Evolutionary conservation across 2,113 vertebrate genomes (phyloP).

Genomic region (Sturnira hondurensis): DNA sequence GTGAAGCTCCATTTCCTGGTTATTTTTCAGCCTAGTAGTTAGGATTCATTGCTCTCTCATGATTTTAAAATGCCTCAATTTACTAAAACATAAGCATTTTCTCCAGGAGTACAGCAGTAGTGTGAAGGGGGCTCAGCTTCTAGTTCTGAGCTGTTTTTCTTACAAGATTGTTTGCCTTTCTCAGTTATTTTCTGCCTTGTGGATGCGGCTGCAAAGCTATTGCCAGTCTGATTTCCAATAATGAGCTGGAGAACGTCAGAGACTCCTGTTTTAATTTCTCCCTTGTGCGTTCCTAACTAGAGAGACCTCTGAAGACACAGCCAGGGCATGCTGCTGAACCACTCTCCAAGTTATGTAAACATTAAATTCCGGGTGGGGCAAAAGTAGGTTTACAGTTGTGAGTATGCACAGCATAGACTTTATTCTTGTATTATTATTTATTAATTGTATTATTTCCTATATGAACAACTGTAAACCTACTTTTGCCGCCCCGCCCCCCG

Average conservation of each 20-base stretch:
- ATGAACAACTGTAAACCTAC: background rate
- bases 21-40: background rate
- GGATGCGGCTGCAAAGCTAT: background rate
- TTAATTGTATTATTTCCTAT: background rate
- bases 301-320: background rate
- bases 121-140: background rate
- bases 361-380: background rate
- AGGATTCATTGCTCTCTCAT: background rate
- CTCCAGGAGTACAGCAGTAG: background rate
- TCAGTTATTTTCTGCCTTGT: background rate
- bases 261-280: background rate
- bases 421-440: background rate
- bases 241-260: background rate
- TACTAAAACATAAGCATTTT: background rate
- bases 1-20: background rate
- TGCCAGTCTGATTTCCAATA: conserved; percentile 2
- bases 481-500: background rate
- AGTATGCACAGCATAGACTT: background rate
- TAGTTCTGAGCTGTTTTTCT: background rate
- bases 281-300: background rate
- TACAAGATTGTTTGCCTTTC: background rate
- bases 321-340: background rate
- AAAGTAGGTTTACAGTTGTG: background rate
- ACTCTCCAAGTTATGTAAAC: background rate
- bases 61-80: background rate